Conservation (phyloP, 2,113 vertebrate species). For the Suncus etruscus region DNA sequence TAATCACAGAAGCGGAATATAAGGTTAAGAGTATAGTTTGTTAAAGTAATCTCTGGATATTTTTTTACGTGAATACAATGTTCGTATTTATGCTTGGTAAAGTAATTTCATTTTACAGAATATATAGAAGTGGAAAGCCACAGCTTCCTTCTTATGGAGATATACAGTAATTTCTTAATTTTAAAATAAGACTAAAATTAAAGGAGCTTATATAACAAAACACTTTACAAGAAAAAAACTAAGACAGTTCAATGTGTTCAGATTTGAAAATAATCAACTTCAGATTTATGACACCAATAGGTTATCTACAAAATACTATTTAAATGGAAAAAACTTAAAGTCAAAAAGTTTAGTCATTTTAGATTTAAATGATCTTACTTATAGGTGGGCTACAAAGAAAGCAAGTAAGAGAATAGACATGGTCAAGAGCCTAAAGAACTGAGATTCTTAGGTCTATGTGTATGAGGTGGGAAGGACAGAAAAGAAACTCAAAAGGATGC, state of each 20-base stretch:
- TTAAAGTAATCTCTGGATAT: neutral
- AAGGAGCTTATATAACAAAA: neutral
- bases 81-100: neutral
- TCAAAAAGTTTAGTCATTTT: neutral
- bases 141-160: neutral
- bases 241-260: neutral
- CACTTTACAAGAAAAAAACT: constrained; percentile 40
- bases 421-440: too few species aligned
- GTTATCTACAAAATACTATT: neutral
- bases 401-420: neutral
- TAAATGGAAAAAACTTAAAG: constrained; percentile 19
- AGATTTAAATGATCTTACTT: constrained; percentile 16
- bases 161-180: neutral
- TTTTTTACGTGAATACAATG: neutral
- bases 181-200: neutral
- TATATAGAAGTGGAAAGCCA: neutral
- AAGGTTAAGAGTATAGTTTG: neutral
- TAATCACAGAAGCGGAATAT: neutral
- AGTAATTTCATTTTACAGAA: constrained; percentile 35
- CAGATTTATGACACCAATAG: neutral
- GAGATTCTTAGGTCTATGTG: too few species aligned
- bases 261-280: constrained; percentile 25
- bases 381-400: neutral
- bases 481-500: too few species aligned
- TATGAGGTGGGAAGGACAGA: too few species aligned